Conservation (phyloP, 2,797 vertebrate species). For the Cuculus canorus region DNA sequence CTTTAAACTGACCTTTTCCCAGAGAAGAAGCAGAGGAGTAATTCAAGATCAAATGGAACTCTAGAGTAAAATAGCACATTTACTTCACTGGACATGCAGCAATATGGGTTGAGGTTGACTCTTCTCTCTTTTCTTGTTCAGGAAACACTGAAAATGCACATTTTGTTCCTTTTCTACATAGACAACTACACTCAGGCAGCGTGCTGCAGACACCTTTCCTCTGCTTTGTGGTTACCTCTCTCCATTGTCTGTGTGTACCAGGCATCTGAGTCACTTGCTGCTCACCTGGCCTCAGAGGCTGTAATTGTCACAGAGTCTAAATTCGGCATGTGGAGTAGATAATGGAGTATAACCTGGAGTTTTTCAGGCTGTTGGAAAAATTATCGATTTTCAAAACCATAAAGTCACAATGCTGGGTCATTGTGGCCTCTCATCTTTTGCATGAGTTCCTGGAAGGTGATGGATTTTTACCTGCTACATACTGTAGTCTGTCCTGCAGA, state of each 20-base stretch:
- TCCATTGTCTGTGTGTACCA: background rate
- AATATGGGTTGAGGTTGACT: constrained; percentile 22
- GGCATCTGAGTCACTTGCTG: background rate
- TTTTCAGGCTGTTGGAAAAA: background rate
- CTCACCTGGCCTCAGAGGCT: background rate
- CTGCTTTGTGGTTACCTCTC: background rate
- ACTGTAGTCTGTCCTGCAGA: background rate
- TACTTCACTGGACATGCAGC: constrained; percentile 10
- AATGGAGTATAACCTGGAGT: background rate
- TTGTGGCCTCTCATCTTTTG: background rate
- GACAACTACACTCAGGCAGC: background rate
- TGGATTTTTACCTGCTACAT: background rate
- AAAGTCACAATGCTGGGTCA: background rate
- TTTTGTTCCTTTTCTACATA: background rate
- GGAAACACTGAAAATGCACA: background rate
- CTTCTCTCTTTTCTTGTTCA: background rate
- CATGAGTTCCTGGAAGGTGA: constrained; percentile 4
- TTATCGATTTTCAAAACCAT: background rate
- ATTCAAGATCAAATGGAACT: constrained; percentile 51
- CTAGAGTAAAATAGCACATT: constrained; percentile 25
- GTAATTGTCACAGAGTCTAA: background rate
- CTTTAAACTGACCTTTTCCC: constrained; percentile 64
- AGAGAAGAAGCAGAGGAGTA: constrained; percentile 36
- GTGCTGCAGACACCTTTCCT: background rate
- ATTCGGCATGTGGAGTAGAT: background rate